A percentile compares a stretch with the other conserved stretches of the same genome.
Evolutionary conservation across 2,888 invertebrate species (phyloP).

Genomic region (Blera fallax): DNA sequence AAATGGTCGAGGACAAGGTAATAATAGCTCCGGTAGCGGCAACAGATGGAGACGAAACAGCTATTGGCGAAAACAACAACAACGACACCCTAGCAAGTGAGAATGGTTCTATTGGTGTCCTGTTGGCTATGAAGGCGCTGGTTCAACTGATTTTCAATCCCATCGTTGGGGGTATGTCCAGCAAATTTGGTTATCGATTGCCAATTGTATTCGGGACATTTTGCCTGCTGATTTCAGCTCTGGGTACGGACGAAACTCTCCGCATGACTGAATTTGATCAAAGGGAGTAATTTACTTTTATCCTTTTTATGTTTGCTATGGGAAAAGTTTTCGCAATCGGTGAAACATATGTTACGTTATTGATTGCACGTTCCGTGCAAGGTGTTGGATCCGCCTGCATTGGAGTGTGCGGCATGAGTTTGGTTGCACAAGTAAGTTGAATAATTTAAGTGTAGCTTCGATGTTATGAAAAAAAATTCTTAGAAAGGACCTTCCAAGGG

Average conservation of each 20-base stretch:
- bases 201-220: conserved; percentile 88
- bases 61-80: conserved; percentile 4
- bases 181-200: conserved; percentile 85
- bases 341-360: conserved; percentile 86
- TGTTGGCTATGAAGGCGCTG: conserved; percentile 90
- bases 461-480: neutral
- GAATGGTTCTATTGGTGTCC: conserved; percentile 86
- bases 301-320: conserved; percentile 47
- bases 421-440: conserved; percentile 84
- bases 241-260: conserved; percentile 84
- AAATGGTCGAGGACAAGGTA: conserved; percentile 74
- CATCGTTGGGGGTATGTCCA: conserved; percentile 87
- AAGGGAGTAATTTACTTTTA: conserved; percentile 48
- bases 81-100: conserved; percentile 82
- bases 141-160: conserved; percentile 91
- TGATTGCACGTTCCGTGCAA: conserved; percentile 89
- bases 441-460: conserved; percentile 69
- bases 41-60: conserved; percentile 41
- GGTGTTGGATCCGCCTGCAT: conserved; percentile 91
- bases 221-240: conserved; percentile 86
- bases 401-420: conserved; percentile 90
- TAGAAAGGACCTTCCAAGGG: neutral
- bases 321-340: conserved; percentile 88
- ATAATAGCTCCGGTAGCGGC: conserved; percentile 66
- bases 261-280: conserved; percentile 8